phyloP scores from a whole-genome alignment of 2,888 invertebrate species.

The Pachymerium ferrugineum region DNA sequence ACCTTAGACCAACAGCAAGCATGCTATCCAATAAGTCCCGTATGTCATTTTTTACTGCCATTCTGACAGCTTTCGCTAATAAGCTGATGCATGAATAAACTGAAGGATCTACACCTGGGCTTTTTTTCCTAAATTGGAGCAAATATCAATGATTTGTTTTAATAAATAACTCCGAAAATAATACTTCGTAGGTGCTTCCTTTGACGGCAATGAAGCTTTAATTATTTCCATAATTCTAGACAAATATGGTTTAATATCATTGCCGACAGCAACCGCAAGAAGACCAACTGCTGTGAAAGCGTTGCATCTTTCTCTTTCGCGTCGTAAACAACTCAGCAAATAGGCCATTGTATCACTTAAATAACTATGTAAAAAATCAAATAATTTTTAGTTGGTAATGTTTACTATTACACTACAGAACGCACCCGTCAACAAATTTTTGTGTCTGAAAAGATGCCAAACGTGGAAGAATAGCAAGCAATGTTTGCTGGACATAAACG shows the following conservation, averaged over 20 bases:
- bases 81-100: constrained; percentile 91
- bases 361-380: constrained; percentile 50
- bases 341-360: constrained; percentile 69
- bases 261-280: constrained; percentile 80
- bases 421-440: constrained; percentile 63
- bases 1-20: constrained; percentile 78
- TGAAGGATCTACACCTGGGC: constrained; percentile 68
- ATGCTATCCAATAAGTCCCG: constrained; percentile 81
- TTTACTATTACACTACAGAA: background rate
- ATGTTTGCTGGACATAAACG: constrained; percentile 74
- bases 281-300: constrained; percentile 88
- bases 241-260: constrained; percentile 71
- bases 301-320: constrained; percentile 76
- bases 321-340: constrained; percentile 66
- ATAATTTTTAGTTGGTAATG: background rate
- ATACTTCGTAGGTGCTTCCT: constrained; percentile 45
- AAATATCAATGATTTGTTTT: background rate
- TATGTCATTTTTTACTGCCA: constrained; percentile 69
- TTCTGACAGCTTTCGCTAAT: constrained; percentile 78
- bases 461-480: constrained; percentile 81
- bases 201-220: constrained; percentile 66
- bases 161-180: background rate
- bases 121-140: constrained; percentile 60
- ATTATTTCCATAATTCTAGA: constrained; percentile 80
- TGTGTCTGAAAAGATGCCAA: constrained; percentile 87